phyloP scores from a whole-genome alignment of 2,113 vertebrate genomes.

The mouse (Mus musculus) region GRCm39 chr10:83769001-83769500 shows the following conservation, averaged over 20 bases:
- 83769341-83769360: slow-evolving; percentile 45
- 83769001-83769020: not conserved
- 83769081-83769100: not conserved
- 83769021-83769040: slow-evolving; percentile 40
- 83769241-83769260: slow-evolving; percentile 27
- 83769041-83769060: slow-evolving; percentile 66
- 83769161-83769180: slow-evolving; percentile 56
- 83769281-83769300: slow-evolving; percentile 11
- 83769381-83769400: not conserved
- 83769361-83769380: slow-evolving; percentile 58
- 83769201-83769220: slow-evolving; percentile 61
- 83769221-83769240: slow-evolving; percentile 46
- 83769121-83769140: slow-evolving; percentile 49
- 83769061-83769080: slow-evolving; percentile 66
- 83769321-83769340: slow-evolving; percentile 58
- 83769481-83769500: not conserved
- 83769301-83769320: slow-evolving; percentile 13
- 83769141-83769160: slow-evolving; percentile 45
- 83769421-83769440: not conserved
- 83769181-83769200: slow-evolving; percentile 23
- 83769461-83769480: not conserved
- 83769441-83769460: not conserved
- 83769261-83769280: slow-evolving; percentile 64
- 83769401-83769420: not conserved
- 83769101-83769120: slow-evolving; percentile 3